These are phyloP conservation scores for Chelon labrosus DNA, from an alignment of 2,797 vertebrate species.

Conservation along the genomic window DNA sequence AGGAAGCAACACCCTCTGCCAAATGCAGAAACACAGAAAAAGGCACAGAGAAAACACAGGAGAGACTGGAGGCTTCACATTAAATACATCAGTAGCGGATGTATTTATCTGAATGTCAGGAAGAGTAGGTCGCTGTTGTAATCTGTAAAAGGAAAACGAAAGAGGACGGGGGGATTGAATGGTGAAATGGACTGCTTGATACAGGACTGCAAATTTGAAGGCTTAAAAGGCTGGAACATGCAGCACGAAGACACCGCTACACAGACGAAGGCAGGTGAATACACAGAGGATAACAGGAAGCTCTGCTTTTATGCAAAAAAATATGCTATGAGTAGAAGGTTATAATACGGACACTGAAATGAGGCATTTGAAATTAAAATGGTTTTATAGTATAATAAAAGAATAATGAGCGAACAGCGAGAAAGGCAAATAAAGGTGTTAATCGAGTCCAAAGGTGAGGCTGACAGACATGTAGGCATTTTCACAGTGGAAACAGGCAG, in stretches of 20 bases:
- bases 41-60: conserved; percentile 59
- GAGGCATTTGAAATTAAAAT: conserved; percentile 31
- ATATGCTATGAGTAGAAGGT: not conserved
- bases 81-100: conserved; percentile 84
- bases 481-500: conserved; percentile 68
- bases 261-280: conserved; percentile 64
- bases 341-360: not conserved
- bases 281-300: conserved; percentile 37
- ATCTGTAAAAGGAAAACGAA: conserved; percentile 77
- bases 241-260: conserved; percentile 64
- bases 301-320: conserved; percentile 37
- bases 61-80: conserved; percentile 67
- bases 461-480: conserved; percentile 59
- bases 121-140: conserved; percentile 68
- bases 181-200: conserved; percentile 38
- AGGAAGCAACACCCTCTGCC: conserved; percentile 82
- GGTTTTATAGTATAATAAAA: conserved; percentile 18
- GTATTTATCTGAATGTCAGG: conserved; percentile 81
- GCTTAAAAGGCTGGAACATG: conserved; percentile 60
- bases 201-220: conserved; percentile 40
- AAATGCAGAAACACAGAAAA: conserved; percentile 67
- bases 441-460: conserved; percentile 42
- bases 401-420: conserved; percentile 23
- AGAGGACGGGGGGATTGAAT: conserved; percentile 43
- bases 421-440: conserved; percentile 53